Evolutionary conservation across 2,888 invertebrate genomes (phyloP), one percentile per base, ranked within the genome.

Genomic region (Aphidoletes aphidimyza): DNA sequence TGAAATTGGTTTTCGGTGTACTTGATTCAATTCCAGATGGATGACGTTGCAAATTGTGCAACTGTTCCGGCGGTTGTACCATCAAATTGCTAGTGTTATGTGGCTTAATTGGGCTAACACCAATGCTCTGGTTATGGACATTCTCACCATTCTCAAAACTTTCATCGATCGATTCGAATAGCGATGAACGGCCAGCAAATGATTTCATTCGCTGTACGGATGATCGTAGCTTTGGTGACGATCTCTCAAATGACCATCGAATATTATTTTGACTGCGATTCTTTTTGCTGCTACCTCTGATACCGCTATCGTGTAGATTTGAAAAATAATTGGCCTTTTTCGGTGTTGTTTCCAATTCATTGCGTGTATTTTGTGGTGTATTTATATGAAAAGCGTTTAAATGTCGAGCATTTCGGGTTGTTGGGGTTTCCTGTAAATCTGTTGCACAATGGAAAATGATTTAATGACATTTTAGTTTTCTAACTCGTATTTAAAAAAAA

Each of bases 341-440:
- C 22, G 81, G 81, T 34, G 78, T 78, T 0, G 39, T 39, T 81
- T 81, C 81, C 37, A 81, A 26, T 19, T 37, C n/a, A 78, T 34
- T 8, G 30, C 34, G 11, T 22, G 22, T n/a, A 81, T 39, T 39
- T 9, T 39, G 39, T n/a, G 81, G 81, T n/a, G 81, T 81, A n/a
- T 37, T 81, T 19, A 81, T 81, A n/a, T 81, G 81, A 22, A 81
- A 81, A n/a, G 19, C 81, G 39, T 39, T 39, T 22, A 81, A n/a
- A 37, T 81, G 34, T 39, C 81, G 81, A 9, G 22, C 22, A 30
- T 39, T 81, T 19, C 39, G 36, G 0, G 81, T 81, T 39, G 81
- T 81, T 5, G 81, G 81, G 5, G 81, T 81, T 39, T 81, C 81
- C 5, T 37, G 36, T n/a, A 39, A 81, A 11, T 6, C 39, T 81